Conservation (phyloP, 2,113 vertebrate genomes). For the Phalacrocorax aristotelis region DNA sequence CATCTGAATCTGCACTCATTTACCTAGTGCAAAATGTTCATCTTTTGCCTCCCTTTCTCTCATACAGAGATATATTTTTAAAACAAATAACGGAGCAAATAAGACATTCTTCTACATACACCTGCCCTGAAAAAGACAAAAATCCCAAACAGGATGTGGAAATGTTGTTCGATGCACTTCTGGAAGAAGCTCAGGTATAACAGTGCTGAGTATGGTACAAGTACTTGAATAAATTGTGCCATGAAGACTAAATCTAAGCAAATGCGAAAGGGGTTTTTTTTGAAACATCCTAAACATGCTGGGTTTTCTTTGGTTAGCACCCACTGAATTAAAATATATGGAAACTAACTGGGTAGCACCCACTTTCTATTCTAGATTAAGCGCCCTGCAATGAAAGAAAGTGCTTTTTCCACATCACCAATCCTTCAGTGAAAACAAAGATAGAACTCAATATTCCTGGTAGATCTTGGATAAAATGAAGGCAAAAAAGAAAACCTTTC, state of each 20-base stretch:
- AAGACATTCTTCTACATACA: not conserved
- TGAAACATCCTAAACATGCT: not conserved
- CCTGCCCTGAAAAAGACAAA: not conserved
- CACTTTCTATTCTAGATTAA: not conserved
- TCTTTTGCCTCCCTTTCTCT: not conserved
- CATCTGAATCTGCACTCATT: not conserved
- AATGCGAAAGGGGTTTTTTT: not conserved
- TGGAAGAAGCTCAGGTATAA: not conserved
- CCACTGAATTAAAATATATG: not conserved
- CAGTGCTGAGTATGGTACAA: not conserved
- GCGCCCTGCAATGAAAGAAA: not conserved
- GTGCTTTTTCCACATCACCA: not conserved
- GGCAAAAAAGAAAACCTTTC: constrained; percentile 13
- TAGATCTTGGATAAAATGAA: constrained; percentile 22
- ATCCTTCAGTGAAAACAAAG: constrained; percentile 14
- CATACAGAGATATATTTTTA: not conserved
- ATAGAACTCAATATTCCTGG: constrained; percentile 29
- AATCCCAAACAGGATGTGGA: not conserved
- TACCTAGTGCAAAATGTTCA: not conserved
- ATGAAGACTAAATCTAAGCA: not conserved
- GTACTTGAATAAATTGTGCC: not conserved
- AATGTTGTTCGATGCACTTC: not conserved
- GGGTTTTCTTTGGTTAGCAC: not conserved
- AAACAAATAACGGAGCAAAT: not conserved
- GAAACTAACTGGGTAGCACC: not conserved